Percentiles rank a stretch among this genome's conserved stretches.
These are phyloP conservation scores for Ormyrus nitidulus DNA, from an alignment of 2,888 invertebrate species.

Conservation along the genomic window DNA sequence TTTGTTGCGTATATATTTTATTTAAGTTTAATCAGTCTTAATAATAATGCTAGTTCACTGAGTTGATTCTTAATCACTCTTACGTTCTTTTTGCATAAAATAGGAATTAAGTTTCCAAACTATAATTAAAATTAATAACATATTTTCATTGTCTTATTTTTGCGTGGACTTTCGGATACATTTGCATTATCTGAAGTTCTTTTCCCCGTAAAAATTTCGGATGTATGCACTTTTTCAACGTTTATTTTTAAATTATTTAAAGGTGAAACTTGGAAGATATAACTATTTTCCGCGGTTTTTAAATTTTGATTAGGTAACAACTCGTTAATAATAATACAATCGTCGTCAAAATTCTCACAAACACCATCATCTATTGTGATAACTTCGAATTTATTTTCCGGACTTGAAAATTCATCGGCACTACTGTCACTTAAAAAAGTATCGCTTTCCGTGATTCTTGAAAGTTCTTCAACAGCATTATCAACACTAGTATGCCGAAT, in stretches of 20 bases:
- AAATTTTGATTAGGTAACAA: slow-evolving; percentile 9
- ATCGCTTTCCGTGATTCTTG: neutral
- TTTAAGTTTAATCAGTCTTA: slow-evolving; percentile 34
- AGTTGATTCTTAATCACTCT: neutral
- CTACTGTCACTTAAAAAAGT: neutral
- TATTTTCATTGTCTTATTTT: slow-evolving; percentile 14
- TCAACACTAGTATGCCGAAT: neutral
- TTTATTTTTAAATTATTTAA: neutral
- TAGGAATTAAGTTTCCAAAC: neutral
- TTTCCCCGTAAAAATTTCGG: neutral
- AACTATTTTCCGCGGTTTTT: slow-evolving; percentile 15
- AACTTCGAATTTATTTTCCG: slow-evolving; percentile 4
- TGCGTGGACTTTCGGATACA: neutral
- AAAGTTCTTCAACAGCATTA: slow-evolving; percentile 23
- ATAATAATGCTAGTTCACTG: neutral
- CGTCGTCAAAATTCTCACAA: slow-evolving; percentile 9
- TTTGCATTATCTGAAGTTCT: neutral
- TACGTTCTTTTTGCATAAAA: slow-evolving; percentile 9
- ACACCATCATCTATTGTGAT: slow-evolving; percentile 33
- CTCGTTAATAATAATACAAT: slow-evolving; percentile 30
- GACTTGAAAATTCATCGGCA: neutral
- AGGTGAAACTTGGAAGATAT: slow-evolving; percentile 7
- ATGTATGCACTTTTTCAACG: neutral
- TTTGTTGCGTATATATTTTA: too few species aligned
- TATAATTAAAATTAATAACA: neutral